Percentiles rank a stretch among this genome's conserved stretches.
These are phyloP conservation scores for Acipenser oxyrinchus DNA, from an alignment of 2,797 vertebrate genomes.

Conservation along the genomic window DNA sequence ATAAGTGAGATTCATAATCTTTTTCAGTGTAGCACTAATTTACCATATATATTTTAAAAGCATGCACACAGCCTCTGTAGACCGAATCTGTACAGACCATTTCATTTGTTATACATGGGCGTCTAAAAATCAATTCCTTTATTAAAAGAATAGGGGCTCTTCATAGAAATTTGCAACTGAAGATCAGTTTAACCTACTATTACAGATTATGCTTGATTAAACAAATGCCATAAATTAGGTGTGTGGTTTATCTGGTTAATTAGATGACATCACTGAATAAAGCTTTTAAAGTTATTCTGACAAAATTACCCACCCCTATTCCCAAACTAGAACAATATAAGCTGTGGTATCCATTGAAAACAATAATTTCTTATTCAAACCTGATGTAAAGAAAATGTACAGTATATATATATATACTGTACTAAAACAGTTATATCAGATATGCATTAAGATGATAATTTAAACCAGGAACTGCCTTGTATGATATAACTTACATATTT, in stretches of 20 bases:
- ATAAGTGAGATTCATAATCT: constrained; percentile 25
- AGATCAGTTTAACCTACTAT: no score
- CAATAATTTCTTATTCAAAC: constrained; percentile 1
- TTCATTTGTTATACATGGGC: no score
- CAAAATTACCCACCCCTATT: constrained; percentile 16
- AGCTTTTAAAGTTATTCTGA: constrained; percentile 11
- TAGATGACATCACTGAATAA: constrained; percentile 22
- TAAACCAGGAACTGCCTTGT: no score
- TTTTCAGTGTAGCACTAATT: constrained; percentile 30
- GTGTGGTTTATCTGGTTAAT: neutral
- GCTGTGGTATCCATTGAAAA: constrained; percentile 17
- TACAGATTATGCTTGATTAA: no score
- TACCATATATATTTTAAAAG: constrained; percentile 35
- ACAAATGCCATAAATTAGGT: neutral
- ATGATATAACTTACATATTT: no score
- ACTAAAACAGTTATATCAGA: no score
- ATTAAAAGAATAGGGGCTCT: no score
- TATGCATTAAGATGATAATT: no score
- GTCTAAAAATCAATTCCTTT: no score
- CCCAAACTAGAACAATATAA: constrained; percentile 23
- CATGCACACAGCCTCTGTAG: constrained; percentile 26
- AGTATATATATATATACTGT: neutral
- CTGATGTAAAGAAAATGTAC: neutral
- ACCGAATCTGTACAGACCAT: no score
- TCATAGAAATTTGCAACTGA: no score